phyloP scores from a whole-genome alignment of 2,113 vertebrate species.

The Argyrosomus japonicus region DNA sequence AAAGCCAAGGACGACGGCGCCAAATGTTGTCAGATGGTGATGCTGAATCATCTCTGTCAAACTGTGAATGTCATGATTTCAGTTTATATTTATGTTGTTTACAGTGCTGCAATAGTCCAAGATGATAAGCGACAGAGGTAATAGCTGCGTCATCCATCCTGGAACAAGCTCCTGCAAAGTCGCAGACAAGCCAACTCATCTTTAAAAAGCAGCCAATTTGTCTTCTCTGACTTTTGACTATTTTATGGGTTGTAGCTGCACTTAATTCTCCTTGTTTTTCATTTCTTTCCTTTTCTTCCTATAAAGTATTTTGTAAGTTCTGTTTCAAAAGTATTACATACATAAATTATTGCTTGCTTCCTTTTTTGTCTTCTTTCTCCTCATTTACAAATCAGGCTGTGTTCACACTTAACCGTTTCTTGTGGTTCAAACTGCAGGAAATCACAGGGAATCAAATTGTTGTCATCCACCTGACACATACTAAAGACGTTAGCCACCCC shows the following conservation, averaged over 20 bases:
- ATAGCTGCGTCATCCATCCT: neutral
- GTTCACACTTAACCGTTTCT: neutral
- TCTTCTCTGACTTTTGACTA: neutral
- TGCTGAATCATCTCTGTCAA: constrained; percentile 18
- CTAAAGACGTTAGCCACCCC: neutral
- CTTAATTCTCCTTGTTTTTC: neutral
- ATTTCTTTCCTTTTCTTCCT: neutral
- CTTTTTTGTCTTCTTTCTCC: neutral
- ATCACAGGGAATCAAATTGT: neutral
- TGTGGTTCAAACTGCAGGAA: neutral
- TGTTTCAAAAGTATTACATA: neutral
- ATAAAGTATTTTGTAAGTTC: neutral
- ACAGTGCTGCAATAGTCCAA: neutral
- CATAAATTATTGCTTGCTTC: neutral
- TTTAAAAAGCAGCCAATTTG: neutral
- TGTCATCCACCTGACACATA: neutral
- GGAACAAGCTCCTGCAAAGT: neutral
- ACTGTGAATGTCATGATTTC: constrained; percentile 13
- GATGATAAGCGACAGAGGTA: constrained; percentile 4
- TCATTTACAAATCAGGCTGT: neutral
- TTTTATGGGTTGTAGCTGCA: neutral
- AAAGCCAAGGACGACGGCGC: neutral
- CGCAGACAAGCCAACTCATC: neutral
- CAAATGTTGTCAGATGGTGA: constrained; percentile 14
- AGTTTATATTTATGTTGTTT: constrained; percentile 10